phyloP scores from a whole-genome alignment of 2,888 invertebrate genomes.

The Acleris laterana region DNA sequence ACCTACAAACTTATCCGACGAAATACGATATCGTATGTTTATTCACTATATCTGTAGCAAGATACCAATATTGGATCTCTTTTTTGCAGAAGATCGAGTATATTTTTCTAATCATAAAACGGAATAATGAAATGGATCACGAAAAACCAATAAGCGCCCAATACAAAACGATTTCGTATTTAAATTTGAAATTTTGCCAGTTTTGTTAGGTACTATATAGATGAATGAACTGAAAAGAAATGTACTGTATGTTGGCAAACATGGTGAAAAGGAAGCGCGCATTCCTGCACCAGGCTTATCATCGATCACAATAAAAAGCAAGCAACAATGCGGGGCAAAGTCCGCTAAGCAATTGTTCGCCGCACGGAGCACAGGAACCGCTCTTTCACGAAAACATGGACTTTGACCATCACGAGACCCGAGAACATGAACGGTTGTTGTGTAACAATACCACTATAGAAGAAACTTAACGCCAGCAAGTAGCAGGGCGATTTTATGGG shows the following conservation, averaged over 20 bases:
- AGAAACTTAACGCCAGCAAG: neutral
- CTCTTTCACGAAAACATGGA: constrained; percentile 42
- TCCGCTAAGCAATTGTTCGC: constrained; percentile 61
- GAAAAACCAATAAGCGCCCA: no score
- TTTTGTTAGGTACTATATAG: no score
- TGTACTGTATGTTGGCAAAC: neutral
- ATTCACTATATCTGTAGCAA: no score
- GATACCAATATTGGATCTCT: no score
- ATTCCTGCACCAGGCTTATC: constrained; percentile 30
- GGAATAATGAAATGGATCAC: no score
- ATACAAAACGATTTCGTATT: no score
- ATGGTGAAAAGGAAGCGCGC: constrained; percentile 16
- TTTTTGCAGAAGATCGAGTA: no score
- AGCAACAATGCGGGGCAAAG: constrained; percentile 63
- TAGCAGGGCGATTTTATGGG: no score
- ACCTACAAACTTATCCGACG: no score
- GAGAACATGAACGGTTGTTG: constrained; percentile 5
- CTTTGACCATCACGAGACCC: constrained; percentile 39
- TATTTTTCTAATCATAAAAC: no score
- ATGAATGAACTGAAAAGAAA: neutral
- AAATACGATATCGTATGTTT: no score
- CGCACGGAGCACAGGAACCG: constrained; percentile 33
- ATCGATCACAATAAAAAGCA: constrained; percentile 43
- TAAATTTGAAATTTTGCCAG: no score
- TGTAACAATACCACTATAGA: constrained; percentile 4